Percentiles rank a stretch among this genome's conserved stretches.
These are phyloP conservation scores for Pedetes capensis DNA, from an alignment of 2,113 vertebrate species.

Conservation along the genomic window DNA sequence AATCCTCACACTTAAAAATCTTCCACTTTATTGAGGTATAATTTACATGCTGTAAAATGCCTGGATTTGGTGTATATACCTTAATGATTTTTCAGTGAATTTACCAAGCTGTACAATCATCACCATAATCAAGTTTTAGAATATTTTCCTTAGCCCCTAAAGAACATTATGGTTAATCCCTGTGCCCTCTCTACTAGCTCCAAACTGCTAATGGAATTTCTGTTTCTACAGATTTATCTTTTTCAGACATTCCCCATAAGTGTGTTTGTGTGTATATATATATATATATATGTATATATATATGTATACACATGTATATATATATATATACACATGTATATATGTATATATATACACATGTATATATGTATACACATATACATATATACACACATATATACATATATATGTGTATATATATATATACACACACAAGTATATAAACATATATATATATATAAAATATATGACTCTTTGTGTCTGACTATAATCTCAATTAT, in stretches of 20 bases:
- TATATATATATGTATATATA: too few species aligned
- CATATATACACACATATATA: too few species aligned
- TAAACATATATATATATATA: neutral
- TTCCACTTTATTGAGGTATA: neutral
- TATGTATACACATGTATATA: too few species aligned
- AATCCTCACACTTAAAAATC: neutral
- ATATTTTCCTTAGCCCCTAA: neutral
- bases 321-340: too few species aligned
- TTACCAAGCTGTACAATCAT: neutral
- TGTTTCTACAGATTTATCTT: neutral
- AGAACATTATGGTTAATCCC: neutral
- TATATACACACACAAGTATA: too few species aligned
- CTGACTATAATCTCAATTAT: neutral
- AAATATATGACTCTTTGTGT: neutral
- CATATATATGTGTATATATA: too few species aligned
- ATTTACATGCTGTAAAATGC: too few species aligned
- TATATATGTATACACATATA: too few species aligned
- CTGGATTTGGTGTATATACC: neutral
- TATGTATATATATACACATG: too few species aligned
- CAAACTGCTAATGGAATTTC: neutral
- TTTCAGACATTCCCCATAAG: neutral
- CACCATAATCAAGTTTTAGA: neutral
- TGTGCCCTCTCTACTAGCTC: neutral
- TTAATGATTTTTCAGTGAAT: neutral
- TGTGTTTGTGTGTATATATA: too few species aligned